Evolutionary conservation across 2,113 vertebrate species (phyloP).

Genomic region (Megaleporinus macrocephalus): DNA sequence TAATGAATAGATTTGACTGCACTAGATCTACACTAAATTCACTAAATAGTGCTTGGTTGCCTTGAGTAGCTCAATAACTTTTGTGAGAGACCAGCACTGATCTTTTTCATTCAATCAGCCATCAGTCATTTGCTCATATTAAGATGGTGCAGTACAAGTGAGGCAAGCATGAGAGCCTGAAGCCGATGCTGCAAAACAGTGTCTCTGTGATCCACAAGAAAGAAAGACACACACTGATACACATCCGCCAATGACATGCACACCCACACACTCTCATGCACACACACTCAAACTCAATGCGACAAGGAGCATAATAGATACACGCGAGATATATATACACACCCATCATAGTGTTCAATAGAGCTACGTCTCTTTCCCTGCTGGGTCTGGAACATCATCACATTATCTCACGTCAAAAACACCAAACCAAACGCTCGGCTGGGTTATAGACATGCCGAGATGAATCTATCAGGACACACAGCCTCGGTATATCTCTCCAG

Average conservation of each 20-base stretch:
- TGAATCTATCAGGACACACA: not conserved
- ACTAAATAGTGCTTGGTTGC: not conserved
- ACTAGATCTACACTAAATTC: not conserved
- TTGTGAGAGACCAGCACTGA: not conserved
- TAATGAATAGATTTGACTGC: not conserved
- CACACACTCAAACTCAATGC: not conserved
- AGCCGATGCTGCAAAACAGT: not conserved
- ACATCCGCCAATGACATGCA: not conserved
- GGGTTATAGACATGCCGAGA: slow-evolving; percentile 16
- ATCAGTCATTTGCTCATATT: not conserved
- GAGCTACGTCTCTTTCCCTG: not conserved
- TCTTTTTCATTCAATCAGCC: not conserved
- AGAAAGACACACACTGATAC: not conserved
- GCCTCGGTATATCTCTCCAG: not conserved
- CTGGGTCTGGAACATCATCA: not conserved
- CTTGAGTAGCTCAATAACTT: not conserved
- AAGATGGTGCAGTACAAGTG: not conserved
- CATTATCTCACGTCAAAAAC: slow-evolving; percentile 15
- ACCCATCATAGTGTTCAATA: not conserved
- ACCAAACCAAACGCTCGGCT: slow-evolving; percentile 1
- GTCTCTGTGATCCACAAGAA: not conserved
- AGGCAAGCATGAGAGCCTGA: not conserved
- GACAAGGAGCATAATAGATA: not conserved
- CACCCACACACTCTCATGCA: too few relatives aligned
- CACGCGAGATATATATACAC: not conserved